These are phyloP conservation scores for Orius insidiosus DNA, from an alignment of 1,140 invertebrate species.

Conservation along the genomic window DNA sequence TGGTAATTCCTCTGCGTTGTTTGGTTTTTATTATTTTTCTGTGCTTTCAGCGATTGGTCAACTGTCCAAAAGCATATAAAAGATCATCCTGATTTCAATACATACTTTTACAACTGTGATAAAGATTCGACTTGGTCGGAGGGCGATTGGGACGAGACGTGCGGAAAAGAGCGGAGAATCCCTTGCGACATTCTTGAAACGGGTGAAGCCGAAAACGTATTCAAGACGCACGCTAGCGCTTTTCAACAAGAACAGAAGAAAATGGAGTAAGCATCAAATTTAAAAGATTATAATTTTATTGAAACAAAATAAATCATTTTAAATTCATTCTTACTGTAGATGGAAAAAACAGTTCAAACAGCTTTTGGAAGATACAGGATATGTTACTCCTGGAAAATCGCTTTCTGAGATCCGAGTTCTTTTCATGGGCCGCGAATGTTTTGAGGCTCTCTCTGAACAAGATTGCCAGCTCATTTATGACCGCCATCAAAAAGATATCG, in stretches of 20 bases:
- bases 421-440: conserved; percentile 90
- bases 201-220: conserved; percentile 77
- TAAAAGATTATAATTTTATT: not conserved
- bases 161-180: conserved; percentile 47
- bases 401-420: conserved; percentile 81
- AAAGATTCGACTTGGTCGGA: conserved; percentile 69
- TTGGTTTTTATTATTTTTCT: conserved; percentile 8
- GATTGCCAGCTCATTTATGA: conserved; percentile 90
- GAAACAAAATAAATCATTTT: not conserved
- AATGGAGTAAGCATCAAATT: conserved; percentile 53
- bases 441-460: conserved; percentile 73
- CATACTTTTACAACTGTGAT: conserved; percentile 75
- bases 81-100: conserved; percentile 76
- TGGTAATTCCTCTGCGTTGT: conserved; percentile 34
- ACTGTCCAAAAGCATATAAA: conserved; percentile 64
- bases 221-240: conserved; percentile 77
- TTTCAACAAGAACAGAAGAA: conserved; percentile 79
- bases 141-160: conserved; percentile 44
- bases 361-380: conserved; percentile 82
- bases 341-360: conserved; percentile 88
- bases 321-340: conserved; percentile 27
- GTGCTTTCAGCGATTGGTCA: conserved; percentile 59
- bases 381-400: conserved; percentile 83
- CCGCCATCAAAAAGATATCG: conserved; percentile 81
- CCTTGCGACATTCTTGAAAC: conserved; percentile 83